Evolutionary conservation across 92 coral and sea anemone species (phyloP), one percentile per base, ranked within the genome.

Genomic region (Scolanthus callimorphus): DNA sequence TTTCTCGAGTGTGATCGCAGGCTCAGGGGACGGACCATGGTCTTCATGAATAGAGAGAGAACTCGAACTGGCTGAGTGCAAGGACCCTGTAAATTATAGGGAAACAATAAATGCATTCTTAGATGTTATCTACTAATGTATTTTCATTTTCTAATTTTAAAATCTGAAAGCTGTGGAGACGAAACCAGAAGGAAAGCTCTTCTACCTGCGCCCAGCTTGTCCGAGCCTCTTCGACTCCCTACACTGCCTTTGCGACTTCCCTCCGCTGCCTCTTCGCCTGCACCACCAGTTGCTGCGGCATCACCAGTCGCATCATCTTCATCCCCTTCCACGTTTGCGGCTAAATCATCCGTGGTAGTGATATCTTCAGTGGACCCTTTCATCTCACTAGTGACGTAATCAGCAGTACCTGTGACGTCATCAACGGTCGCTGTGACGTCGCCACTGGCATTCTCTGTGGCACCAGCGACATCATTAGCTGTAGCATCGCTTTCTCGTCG

Each of bases 1-100:
- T 24, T 82, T 88, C 62, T 76, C 96, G 15, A 94, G 59, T 47
- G 90, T 94, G 57, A 94, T 80, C 38, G 89, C 85, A 11, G 87
- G 76, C 50, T 65, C 70, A 3, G 74, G 72, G 2, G 59, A 39
- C 6, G 75, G 75, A 1, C 75, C 75, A 21, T 57, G 63, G 39
- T 68, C 75, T 43, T 68, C 75, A 4, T 21, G 27, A 11, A 68
- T 68, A 11, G 75, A 68, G 30, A 68, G 49, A 3, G 75, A 68
- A 12, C 47, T 41, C 3, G 75, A 41, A 23, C 75, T 68, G 27
- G 64, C 54, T 15, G 75, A 68, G 27, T 68, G 57, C 20, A 19
- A 1, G 27, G 56, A 25, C 46, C 65, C 75, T 68, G 34, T 9
- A n/a, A n/a, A n/a, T n/a, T n/a, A n/a, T n/a, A n/a, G n/a, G n/a